Percentiles rank a stretch among this genome's conserved stretches.
Conservation (phyloP, 2,797 vertebrate species). For the Apogon talboti region DNA sequence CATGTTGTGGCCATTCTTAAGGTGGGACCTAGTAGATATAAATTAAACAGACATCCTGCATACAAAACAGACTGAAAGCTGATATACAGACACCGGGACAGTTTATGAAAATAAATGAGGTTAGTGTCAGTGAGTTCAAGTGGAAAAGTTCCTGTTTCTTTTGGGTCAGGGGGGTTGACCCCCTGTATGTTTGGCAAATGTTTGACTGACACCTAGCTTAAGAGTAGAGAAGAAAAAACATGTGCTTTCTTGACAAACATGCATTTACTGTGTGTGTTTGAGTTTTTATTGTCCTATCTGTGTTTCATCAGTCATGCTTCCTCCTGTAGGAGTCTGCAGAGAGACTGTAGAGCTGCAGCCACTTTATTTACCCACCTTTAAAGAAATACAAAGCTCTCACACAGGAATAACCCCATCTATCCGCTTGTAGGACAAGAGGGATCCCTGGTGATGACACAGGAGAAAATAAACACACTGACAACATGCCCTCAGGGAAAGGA, state of each 20-base stretch:
- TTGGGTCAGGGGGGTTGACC: conserved; percentile 34
- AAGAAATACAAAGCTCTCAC: conserved; percentile 46
- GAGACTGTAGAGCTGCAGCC: conserved; percentile 15
- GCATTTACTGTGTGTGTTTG: conserved; percentile 8
- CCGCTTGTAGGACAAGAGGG: conserved; percentile 55
- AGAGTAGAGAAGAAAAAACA: conserved; percentile 44
- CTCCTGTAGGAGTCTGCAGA: conserved; percentile 19
- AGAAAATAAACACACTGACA: conserved; percentile 79
- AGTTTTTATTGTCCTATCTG: not conserved
- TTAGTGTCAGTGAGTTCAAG: conserved; percentile 65
- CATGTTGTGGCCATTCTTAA: conserved; percentile 33
- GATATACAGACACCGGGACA: conserved; percentile 50
- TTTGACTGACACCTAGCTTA: conserved; percentile 68
- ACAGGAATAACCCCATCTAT: conserved; percentile 51
- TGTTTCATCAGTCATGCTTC: conserved; percentile 14
- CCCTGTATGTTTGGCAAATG: conserved; percentile 51
- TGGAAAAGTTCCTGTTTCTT: conserved; percentile 55
- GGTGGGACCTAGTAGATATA: conserved; percentile 22
- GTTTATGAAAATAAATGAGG: conserved; percentile 52
- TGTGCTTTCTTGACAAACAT: not conserved
- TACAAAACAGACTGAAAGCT: conserved; percentile 50
- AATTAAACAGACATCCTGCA: conserved; percentile 52
- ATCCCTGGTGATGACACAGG: conserved; percentile 71
- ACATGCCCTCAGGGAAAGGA: conserved; percentile 65
- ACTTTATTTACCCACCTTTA: conserved; percentile 33